These are phyloP conservation scores for Ageneiosus marmoratus DNA, from an alignment of 2,113 vertebrate genomes.

Conservation along the genomic window DNA sequence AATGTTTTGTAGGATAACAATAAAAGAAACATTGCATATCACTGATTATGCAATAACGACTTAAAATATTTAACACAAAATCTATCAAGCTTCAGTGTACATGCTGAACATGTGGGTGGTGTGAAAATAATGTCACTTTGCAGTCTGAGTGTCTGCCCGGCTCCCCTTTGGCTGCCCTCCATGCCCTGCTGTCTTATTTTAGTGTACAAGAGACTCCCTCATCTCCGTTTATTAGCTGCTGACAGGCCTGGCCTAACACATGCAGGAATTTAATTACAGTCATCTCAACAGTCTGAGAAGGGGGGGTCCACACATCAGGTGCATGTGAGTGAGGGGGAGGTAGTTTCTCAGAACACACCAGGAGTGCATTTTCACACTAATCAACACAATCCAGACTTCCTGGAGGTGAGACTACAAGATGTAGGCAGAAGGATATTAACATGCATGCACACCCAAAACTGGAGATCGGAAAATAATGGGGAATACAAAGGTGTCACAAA, in stretches of 20 bases:
- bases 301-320: conserved; percentile 68
- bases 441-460: conserved; percentile 5
- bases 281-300: conserved; percentile 59
- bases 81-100: conserved; percentile 3
- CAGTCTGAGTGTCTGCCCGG: conserved; percentile 18
- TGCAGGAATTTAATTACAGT: conserved; percentile 73
- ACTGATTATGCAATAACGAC: conserved; percentile 7
- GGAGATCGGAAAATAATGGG: conserved; percentile 16
- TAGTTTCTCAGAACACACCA: conserved; percentile 49
- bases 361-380: conserved; percentile 53
- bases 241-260: conserved; percentile 65
- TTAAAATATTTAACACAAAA: conserved; percentile 6
- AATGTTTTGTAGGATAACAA: background rate
- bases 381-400: conserved; percentile 49
- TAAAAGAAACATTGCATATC: background rate
- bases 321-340: conserved; percentile 32
- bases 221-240: conserved; percentile 67
- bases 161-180: conserved; percentile 48
- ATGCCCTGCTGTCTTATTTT: conserved; percentile 67
- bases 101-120: conserved; percentile 7
- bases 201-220: conserved; percentile 51
- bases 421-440: conserved; percentile 42
- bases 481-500: conserved; percentile 9
- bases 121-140: conserved; percentile 21
- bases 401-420: conserved; percentile 36